Base-by-base conservation (phyloP, 2,888 invertebrate species). In the Aphodius granarius region DNA sequence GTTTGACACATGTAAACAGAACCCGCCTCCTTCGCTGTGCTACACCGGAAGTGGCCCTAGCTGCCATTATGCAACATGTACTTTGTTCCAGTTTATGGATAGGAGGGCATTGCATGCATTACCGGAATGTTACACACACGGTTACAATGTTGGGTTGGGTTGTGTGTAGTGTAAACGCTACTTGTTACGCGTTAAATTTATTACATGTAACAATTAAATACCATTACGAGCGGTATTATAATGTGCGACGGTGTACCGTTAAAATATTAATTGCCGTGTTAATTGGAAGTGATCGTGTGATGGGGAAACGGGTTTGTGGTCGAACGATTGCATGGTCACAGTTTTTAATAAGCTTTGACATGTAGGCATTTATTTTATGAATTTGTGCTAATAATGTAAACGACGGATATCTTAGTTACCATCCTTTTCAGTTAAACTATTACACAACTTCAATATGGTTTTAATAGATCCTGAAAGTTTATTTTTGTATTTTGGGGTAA, bases 1-100 rank as follows among this genome's bases (percentile, higher is more conserved):
- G 75, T 76, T 78, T 73, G 75, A 81, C 81, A 81, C 81, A 74
- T 81, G 81, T 81, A 79, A 80, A 81, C 79, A 80, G 79, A 73
- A 73, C 43, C 80, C 80, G 79, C 81, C 81, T 78, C 78, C 79
- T 72, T 19, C 68, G 68, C 13, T 20, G n/a, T 21, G 20, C 76
- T 73, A 77, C 76, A 78, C 76, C 80, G 80, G 80, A 80, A 80
- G 78, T 80, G 76, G 43, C 21, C 75, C 79, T 75, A 75, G 79
- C 78, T 78, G 79, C 80, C 79, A 80, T 80, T 79, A 79, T 75
- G 73, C 76, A 76, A 76, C 76, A 75, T 72, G 74, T 72, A 74
- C 71, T 72, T 66, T 74, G 78, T 78, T 78, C 75, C 76, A 73
- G 74, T 78, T 74, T 76, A 73, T 23, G 66, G 75, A 63, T 72